These are phyloP conservation scores for Endomychus coccineus DNA, from an alignment of 2,888 invertebrate genomes.

Conservation along the genomic window DNA sequence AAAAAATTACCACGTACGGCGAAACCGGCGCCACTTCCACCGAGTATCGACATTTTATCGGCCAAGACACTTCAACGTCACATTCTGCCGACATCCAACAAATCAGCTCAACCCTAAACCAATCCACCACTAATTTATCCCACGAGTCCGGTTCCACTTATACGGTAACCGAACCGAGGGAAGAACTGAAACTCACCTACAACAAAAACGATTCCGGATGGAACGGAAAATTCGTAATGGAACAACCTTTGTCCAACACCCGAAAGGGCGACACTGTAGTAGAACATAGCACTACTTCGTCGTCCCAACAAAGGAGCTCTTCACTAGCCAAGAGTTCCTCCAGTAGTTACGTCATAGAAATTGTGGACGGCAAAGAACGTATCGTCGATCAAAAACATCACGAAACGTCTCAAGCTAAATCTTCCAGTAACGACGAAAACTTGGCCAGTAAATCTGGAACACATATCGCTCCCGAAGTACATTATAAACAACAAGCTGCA, in stretches of 20 bases:
- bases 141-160: constrained; percentile 38
- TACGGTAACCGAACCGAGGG: constrained; percentile 41
- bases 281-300: constrained; percentile 32
- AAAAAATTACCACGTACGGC: constrained; percentile 40
- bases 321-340: constrained; percentile 54
- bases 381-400: constrained; percentile 53
- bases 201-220: constrained; percentile 44
- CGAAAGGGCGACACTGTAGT: constrained; percentile 29
- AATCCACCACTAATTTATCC: constrained; percentile 37
- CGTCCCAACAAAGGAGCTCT: constrained; percentile 49
- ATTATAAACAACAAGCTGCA: constrained; percentile 48
- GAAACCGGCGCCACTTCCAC: constrained; percentile 37
- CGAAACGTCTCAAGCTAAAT: constrained; percentile 42
- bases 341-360: constrained; percentile 58
- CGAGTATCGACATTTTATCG: constrained; percentile 39
- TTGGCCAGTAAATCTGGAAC: constrained; percentile 51
- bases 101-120: constrained; percentile 38
- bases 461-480: constrained; percentile 51
- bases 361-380: constrained; percentile 57
- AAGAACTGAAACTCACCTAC: constrained; percentile 36
- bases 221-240: constrained; percentile 46
- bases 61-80: constrained; percentile 29
- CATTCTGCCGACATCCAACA: constrained; percentile 36
- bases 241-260: constrained; percentile 32
- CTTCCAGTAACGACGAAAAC: constrained; percentile 45